These are phyloP conservation scores for Pocota personata DNA, from an alignment of 2,888 invertebrate species.

Conservation along the genomic window DNA sequence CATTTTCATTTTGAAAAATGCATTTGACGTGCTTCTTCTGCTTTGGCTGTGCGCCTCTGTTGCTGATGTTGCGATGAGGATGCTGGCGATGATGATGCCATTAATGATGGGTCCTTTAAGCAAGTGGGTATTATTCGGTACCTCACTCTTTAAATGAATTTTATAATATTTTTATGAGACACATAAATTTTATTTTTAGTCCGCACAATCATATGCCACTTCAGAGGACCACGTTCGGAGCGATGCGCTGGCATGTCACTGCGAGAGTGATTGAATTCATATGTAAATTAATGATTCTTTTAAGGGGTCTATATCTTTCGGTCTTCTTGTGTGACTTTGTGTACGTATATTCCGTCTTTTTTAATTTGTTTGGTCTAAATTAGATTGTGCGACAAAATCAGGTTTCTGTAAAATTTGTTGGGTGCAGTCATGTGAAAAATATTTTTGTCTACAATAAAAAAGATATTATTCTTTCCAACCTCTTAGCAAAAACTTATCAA, in stretches of 20 bases:
- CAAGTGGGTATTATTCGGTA: conserved; percentile 44
- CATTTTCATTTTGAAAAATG: conserved; percentile 53
- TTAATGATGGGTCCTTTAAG: conserved; percentile 75
- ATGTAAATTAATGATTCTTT: conserved; percentile 75
- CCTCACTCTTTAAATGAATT: conserved; percentile 54
- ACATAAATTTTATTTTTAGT: conserved; percentile 72
- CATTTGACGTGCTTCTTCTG: conserved; percentile 68
- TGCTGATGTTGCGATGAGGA: conserved; percentile 36
- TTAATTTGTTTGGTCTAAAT: conserved; percentile 36
- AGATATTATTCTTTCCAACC: not conserved
- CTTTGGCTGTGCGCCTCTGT: conserved; percentile 23
- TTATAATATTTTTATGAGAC: conserved; percentile 72
- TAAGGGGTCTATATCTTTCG: conserved; percentile 32
- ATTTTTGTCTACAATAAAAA: not conserved
- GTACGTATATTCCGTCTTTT: conserved; percentile 1
- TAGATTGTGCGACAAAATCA: conserved; percentile 29
- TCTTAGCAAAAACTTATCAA: no score
- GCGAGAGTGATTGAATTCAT: conserved; percentile 75
- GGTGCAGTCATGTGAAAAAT: conserved; percentile 21
- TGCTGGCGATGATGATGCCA: conserved; percentile 76
- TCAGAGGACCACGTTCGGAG: conserved; percentile 30
- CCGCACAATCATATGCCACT: conserved; percentile 51
- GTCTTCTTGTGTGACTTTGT: conserved; percentile 12
- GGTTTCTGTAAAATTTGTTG: conserved; percentile 6
- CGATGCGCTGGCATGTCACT: conserved; percentile 56